Conservation (phyloP, 2,888 invertebrate genomes). For the Chirona hameri region DNA sequence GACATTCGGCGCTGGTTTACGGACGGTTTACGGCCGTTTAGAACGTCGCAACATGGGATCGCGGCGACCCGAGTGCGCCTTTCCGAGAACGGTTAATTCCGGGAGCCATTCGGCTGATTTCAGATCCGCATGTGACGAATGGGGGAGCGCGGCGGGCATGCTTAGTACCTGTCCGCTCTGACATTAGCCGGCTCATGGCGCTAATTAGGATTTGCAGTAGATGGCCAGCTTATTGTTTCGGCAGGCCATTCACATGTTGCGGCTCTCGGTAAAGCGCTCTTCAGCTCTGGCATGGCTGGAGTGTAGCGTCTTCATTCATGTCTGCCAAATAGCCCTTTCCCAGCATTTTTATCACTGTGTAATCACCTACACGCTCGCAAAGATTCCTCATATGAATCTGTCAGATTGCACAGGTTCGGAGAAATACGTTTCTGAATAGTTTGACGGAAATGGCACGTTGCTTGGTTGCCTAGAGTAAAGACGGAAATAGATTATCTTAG, state of each 20-base stretch:
- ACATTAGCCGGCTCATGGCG: background rate
- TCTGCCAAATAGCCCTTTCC: too few relatives aligned
- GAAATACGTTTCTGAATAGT: too few relatives aligned
- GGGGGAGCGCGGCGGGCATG: background rate
- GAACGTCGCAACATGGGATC: background rate
- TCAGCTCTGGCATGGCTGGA: too few relatives aligned
- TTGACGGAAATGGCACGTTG: too few relatives aligned
- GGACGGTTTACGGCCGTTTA: background rate
- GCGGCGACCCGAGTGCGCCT: background rate
- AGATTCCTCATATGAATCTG: too few relatives aligned
- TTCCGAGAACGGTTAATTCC: slow-evolving; percentile 7
- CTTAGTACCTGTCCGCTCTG: background rate
- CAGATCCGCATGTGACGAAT: background rate
- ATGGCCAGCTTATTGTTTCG: background rate
- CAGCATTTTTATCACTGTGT: too few relatives aligned
- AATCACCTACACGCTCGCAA: too few relatives aligned
- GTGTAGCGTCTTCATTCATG: too few relatives aligned
- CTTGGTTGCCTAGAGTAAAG: too few relatives aligned
- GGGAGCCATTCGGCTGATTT: background rate
- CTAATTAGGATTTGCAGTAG: background rate
- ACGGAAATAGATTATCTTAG: too few relatives aligned
- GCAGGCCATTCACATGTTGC: background rate
- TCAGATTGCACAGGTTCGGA: too few relatives aligned
- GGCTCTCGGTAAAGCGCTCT: too few relatives aligned
- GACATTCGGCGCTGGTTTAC: background rate